Percentiles rank a stretch among this genome's conserved stretches.
Evolutionary conservation across 1,140 invertebrate genomes (phyloP).

Genomic region (Cydia strobilella): DNA sequence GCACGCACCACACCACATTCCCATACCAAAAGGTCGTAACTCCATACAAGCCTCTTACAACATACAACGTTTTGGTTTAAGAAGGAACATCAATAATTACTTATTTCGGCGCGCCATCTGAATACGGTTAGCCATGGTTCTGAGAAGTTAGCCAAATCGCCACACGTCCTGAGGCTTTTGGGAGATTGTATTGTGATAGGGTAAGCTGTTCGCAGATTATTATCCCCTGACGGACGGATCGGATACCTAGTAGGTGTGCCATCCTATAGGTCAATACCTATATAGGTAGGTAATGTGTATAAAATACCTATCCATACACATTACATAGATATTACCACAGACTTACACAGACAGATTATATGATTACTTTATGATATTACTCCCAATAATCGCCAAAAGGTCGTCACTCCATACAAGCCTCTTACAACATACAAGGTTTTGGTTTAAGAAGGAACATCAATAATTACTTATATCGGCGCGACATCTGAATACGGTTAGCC

Average conservation of each 20-base stretch:
- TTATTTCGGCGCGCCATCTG: slow-evolving; percentile 15
- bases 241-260: too few relatives aligned
- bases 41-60: background rate
- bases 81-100: background rate
- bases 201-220: background rate
- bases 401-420: background rate
- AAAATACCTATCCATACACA: too few relatives aligned
- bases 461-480: slow-evolving; percentile 16
- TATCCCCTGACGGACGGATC: background rate
- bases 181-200: background rate
- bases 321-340: too few relatives aligned
- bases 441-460: background rate
- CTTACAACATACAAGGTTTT: background rate
- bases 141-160: slow-evolving; percentile 10
- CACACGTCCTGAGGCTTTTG: background rate
- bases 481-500: slow-evolving; percentile 18
- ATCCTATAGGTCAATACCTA: too few relatives aligned
- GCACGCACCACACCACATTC: background rate
- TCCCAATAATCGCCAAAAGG: too few relatives aligned
- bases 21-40: background rate
- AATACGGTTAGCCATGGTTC: slow-evolving; percentile 18
- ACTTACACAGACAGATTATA: too few relatives aligned
- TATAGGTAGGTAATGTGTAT: too few relatives aligned
- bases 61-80: background rate
- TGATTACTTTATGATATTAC: too few relatives aligned